Evolutionary conservation across 2,113 vertebrate species (phyloP).

Genomic region (Coregonus clupeaformis): DNA sequence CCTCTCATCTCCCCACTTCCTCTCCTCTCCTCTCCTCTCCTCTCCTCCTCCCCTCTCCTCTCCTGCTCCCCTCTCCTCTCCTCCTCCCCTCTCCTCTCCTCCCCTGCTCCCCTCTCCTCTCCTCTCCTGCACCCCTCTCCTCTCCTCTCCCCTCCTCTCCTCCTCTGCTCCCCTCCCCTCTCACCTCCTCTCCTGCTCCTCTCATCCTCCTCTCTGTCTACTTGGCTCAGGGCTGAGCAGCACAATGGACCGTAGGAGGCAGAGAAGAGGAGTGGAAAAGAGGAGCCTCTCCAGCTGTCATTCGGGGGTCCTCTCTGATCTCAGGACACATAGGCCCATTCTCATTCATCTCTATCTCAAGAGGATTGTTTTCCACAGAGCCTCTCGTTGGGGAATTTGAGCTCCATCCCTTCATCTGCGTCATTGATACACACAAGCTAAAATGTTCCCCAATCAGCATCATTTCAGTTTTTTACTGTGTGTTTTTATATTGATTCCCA

Average conservation of each 20-base stretch:
- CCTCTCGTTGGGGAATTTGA: background rate
- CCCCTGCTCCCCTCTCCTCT: background rate
- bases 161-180: no score
- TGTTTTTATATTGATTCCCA: background rate
- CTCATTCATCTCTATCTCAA: conserved; percentile 1
- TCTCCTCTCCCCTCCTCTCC: no score
- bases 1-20: no score
- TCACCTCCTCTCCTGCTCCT: no score
- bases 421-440: conserved; percentile 18
- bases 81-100: background rate
- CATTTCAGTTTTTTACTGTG: background rate
- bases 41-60: background rate
- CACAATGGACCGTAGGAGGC: background rate
- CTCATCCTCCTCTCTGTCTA: background rate
- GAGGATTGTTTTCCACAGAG: conserved; percentile 16
- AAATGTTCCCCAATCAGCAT: conserved; percentile 11
- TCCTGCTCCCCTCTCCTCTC: background rate
- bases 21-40: no score
- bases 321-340: conserved; percentile 2
- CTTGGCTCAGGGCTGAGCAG: background rate
- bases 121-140: background rate
- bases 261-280: background rate
- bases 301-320: background rate
- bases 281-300: background rate
- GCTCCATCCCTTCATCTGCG: background rate